Conservation (phyloP, 2,113 vertebrate genomes). For the Mus pahari region DNA sequence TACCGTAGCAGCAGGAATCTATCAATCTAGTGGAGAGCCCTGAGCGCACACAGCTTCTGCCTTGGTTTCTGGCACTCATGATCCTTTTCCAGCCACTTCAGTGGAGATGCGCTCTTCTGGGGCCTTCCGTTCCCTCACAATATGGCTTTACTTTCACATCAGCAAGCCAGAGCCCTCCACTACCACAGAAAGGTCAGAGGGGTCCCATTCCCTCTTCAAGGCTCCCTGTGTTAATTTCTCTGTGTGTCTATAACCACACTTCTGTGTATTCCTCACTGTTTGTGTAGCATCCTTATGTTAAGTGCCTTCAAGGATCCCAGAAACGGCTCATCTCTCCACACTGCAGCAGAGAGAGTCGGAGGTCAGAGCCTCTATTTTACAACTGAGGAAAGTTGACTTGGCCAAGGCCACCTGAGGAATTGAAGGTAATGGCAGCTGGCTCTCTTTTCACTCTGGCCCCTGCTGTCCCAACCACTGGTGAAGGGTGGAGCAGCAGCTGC, state of each 20-base stretch:
- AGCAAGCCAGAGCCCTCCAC: background rate
- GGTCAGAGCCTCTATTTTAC: constrained; percentile 41
- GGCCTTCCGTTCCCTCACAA: background rate
- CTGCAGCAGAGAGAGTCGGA: background rate
- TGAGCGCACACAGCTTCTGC: background rate
- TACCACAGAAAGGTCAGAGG: background rate
- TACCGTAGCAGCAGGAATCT: background rate
- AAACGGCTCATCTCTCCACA: constrained; percentile 6
- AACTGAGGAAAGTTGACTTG: constrained; percentile 51
- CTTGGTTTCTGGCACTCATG: background rate
- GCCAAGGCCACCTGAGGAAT: constrained; percentile 19
- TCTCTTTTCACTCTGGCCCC: background rate
- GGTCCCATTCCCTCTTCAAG: background rate
- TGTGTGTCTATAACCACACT: background rate
- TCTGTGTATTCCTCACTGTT: background rate
- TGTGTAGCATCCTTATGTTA: background rate
- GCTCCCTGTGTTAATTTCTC: background rate
- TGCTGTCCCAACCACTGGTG: background rate
- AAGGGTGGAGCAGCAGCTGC: constrained; percentile 23
- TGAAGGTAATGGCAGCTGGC: background rate
- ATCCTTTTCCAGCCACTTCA: constrained; percentile 4
- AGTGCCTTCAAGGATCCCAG: constrained; percentile 36
- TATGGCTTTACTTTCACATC: background rate
- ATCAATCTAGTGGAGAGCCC: background rate
- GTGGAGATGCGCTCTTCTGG: background rate